Evolutionary conservation across 2,113 vertebrate species (phyloP).

Genomic region (Neopipo cinnamomea): DNA sequence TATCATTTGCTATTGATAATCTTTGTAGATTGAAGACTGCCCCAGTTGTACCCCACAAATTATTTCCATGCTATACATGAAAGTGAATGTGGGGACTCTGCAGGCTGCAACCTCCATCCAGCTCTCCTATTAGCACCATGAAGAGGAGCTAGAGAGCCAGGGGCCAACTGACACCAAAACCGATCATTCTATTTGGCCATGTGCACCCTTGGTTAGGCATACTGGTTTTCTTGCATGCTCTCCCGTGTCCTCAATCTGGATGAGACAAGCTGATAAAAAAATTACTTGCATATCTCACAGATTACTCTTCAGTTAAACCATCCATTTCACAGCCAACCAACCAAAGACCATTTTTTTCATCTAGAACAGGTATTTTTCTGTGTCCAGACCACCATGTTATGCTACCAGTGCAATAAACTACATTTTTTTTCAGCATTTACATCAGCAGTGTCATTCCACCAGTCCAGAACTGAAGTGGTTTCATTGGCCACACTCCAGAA

Average conservation of each 20-base stretch:
- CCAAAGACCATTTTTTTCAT: not conserved
- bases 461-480: not conserved
- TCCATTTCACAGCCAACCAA: not conserved
- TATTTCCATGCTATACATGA: not conserved
- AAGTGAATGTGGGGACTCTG: not conserved
- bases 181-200: fast-evolving
- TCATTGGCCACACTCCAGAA: not conserved
- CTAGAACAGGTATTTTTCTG: not conserved
- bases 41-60: not conserved
- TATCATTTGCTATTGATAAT: not conserved
- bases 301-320: not conserved
- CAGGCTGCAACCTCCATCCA: not conserved
- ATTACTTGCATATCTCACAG: not conserved
- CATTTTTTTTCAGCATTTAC: not conserved
- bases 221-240: not conserved
- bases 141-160: fast-evolving
- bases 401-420: not conserved
- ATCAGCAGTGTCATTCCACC: not conserved
- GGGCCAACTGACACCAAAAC: not conserved
- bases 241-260: not conserved
- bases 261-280: not conserved
- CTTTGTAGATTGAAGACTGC: not conserved
- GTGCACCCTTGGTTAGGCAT: not conserved
- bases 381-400: not conserved
- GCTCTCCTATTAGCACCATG: not conserved